A percentile compares a stretch with the other conserved stretches of the same genome.
Conservation (phyloP, 2,113 vertebrate species). For the Brevimyrus niger region DNA sequence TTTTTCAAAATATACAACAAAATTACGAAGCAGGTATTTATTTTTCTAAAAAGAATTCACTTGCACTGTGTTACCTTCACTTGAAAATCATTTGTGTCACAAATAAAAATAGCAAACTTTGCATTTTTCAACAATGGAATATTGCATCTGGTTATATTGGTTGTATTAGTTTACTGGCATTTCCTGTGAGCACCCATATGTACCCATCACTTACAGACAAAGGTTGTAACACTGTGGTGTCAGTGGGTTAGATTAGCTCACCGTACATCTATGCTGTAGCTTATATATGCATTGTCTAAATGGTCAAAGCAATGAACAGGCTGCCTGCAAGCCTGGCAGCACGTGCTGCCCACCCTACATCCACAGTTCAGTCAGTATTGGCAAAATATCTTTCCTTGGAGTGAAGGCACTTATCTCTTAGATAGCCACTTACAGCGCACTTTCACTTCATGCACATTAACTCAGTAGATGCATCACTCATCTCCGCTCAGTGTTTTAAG, state of each 20-base stretch:
- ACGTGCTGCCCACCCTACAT: neutral
- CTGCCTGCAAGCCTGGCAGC: neutral
- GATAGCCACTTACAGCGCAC: neutral
- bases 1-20: neutral
- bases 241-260: neutral
- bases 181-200: neutral
- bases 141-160: neutral
- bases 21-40: neutral
- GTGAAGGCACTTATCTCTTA: neutral
- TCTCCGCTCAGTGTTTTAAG: neutral
- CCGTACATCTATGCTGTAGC: neutral
- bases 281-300: neutral
- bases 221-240: neutral
- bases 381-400: neutral
- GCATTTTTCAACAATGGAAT: neutral
- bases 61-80: neutral
- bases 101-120: neutral
- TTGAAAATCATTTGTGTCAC: neutral
- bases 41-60: neutral
- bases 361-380: neutral
- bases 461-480: neutral
- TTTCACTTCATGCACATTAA: conserved; percentile 3
- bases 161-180: neutral
- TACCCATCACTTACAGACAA: neutral
- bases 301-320: neutral